Evolutionary conservation across 2,888 invertebrate genomes (phyloP).

Genomic region (Apodemia zela): DNA sequence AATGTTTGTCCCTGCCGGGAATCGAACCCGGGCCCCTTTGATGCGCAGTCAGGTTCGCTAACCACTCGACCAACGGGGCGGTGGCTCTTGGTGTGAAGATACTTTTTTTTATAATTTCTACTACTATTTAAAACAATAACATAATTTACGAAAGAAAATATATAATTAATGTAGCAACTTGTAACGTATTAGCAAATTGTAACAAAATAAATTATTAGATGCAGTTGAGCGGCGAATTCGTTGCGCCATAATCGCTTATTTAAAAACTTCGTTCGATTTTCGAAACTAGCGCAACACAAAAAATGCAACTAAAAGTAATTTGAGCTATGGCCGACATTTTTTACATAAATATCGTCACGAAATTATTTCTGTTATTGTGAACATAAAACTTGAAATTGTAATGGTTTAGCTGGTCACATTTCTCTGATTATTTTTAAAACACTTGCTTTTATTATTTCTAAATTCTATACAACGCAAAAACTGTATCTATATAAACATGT

Average conservation of each 20-base stretch:
- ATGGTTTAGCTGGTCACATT: not conserved
- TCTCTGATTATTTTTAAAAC: not conserved
- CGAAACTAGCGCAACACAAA: constrained; percentile 16
- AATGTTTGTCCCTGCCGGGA: too few species aligned
- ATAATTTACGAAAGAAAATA: not conserved
- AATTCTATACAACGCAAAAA: too few species aligned
- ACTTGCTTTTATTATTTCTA: not conserved
- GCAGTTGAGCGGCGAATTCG: constrained; percentile 10
- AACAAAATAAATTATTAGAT: constrained; percentile 10
- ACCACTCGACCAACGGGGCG: too few species aligned
- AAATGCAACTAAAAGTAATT: constrained; percentile 16
- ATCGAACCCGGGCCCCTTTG: too few species aligned
- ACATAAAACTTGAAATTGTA: not conserved
- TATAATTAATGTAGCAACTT: not conserved
- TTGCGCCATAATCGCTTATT: constrained; percentile 10
- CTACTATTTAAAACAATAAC: too few species aligned
- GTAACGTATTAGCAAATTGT: constrained; percentile 3
- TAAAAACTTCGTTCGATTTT: constrained; percentile 10
- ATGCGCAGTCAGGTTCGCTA: too few species aligned
- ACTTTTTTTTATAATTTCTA: too few species aligned
- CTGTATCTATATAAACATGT: too few species aligned
- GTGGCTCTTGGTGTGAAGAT: too few species aligned
- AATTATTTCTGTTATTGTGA: constrained; percentile 11
- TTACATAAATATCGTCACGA: constrained; percentile 10
- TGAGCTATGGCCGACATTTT: constrained; percentile 11